Conservation (phyloP, 2,113 vertebrate species). For the Microtus ochrogaster region DNA sequence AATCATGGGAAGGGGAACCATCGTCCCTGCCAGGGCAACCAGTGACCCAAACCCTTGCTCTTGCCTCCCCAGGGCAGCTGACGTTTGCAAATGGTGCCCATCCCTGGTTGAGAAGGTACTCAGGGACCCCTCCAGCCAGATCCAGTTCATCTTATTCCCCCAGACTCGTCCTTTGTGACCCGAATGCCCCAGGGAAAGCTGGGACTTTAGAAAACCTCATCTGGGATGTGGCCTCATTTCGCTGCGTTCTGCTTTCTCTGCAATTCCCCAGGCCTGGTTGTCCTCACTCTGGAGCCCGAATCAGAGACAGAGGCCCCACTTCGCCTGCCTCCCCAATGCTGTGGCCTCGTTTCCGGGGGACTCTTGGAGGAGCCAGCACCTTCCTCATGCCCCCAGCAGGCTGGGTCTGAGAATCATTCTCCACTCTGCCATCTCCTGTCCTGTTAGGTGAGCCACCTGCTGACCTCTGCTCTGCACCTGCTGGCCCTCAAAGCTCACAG, state of each 20-base stretch:
- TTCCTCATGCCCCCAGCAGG: neutral
- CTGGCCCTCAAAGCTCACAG: neutral
- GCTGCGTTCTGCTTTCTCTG: neutral
- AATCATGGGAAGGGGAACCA: neutral
- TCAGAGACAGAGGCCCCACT: neutral
- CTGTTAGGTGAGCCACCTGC: no score
- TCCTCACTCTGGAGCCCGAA: neutral
- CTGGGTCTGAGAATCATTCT: neutral
- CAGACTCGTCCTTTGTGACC: neutral
- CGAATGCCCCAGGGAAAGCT: neutral
- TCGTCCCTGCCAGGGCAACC: neutral
- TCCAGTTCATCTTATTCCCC: neutral
- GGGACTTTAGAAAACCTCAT: neutral
- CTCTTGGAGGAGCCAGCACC: accelerated
- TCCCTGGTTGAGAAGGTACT: neutral
- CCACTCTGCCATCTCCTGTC: neutral
- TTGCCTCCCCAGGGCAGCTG: neutral
- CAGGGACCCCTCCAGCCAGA: accelerated
- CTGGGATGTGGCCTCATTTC: neutral
- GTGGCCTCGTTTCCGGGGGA: accelerated
- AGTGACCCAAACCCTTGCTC: neutral
- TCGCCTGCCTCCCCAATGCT: neutral
- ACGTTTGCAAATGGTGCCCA: accelerated
- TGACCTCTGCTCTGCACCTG: neutral
- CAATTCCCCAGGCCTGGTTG: neutral